Conservation (phyloP, 2,888 invertebrate species). For the Hyposoter dolosus region DNA sequence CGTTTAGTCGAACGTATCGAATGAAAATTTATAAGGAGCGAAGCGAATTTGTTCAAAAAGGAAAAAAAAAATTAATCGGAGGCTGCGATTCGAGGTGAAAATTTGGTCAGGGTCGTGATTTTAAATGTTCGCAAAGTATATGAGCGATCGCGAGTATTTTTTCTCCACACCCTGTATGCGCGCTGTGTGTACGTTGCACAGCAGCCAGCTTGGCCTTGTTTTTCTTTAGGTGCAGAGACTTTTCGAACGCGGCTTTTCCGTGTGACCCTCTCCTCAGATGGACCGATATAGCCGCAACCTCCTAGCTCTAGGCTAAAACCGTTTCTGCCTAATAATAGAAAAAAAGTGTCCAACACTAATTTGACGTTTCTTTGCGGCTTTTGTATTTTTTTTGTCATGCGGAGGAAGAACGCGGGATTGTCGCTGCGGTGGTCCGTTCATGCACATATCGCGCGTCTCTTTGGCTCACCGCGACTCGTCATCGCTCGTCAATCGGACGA, state of each 20-base stretch:
- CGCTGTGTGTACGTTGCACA: neutral
- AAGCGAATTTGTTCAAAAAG: too few species aligned
- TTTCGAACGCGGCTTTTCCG: conserved; percentile 50
- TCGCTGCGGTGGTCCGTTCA: neutral
- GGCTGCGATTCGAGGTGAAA: too few species aligned
- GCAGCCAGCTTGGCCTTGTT: conserved; percentile 39
- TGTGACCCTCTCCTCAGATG: conserved; percentile 13
- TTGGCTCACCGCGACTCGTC: neutral
- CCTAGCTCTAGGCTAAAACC: neutral
- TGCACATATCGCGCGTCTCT: neutral
- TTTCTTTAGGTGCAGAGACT: conserved; percentile 36
- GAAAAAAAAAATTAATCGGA: too few species aligned
- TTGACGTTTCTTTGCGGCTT: neutral
- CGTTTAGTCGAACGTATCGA: too few species aligned
- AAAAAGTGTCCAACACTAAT: neutral
- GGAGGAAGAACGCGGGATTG: neutral
- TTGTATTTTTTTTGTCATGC: neutral
- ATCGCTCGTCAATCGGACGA: neutral
- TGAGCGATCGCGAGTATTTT: too few species aligned
- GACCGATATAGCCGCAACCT: neutral
- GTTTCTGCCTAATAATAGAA: conserved; percentile 13
- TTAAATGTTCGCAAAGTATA: too few species aligned
- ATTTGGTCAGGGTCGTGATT: too few species aligned
- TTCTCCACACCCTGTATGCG: neutral
- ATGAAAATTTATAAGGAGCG: too few species aligned